Evolutionary conservation across 2,113 vertebrate species (phyloP).

Genomic region (Gracilinanus agilis): DNA sequence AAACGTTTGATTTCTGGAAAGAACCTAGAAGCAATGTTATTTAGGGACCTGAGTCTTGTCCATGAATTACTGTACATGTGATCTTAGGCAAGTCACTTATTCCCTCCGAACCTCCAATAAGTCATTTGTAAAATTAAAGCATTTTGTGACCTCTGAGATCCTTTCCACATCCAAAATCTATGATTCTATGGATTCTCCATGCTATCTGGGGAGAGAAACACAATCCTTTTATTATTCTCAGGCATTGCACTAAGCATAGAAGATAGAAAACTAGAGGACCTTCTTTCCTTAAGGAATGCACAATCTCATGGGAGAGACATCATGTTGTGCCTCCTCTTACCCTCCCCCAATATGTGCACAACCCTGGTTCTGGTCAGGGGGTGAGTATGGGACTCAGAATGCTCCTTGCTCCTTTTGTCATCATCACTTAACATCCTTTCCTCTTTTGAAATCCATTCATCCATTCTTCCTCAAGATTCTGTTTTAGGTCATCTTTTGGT

Average conservation of each 20-base stretch:
- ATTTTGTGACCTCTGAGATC: background rate
- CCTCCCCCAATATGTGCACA: background rate
- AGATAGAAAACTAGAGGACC: background rate
- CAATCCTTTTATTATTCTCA: background rate
- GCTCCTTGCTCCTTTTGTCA: background rate
- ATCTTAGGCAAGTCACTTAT: background rate
- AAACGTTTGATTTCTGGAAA: background rate
- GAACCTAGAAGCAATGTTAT: background rate
- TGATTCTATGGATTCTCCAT: background rate
- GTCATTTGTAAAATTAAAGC: background rate
- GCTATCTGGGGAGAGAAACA: background rate
- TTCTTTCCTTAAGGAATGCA: background rate
- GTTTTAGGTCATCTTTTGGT: background rate
- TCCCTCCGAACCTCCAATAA: background rate
- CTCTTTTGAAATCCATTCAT: background rate
- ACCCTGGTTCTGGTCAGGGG: background rate
- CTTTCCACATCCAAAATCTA: background rate
- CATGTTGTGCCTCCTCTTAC: background rate
- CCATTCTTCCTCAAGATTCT: background rate
- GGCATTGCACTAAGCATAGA: background rate
- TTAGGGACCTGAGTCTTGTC: background rate
- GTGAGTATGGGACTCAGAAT: background rate
- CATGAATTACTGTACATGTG: background rate
- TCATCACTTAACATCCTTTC: background rate
- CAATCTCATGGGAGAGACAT: background rate